A percentile compares a stretch with the other conserved stretches of the same genome.
Conservation (phyloP, 2,888 invertebrate species). For the Atethmia centrago region DNA sequence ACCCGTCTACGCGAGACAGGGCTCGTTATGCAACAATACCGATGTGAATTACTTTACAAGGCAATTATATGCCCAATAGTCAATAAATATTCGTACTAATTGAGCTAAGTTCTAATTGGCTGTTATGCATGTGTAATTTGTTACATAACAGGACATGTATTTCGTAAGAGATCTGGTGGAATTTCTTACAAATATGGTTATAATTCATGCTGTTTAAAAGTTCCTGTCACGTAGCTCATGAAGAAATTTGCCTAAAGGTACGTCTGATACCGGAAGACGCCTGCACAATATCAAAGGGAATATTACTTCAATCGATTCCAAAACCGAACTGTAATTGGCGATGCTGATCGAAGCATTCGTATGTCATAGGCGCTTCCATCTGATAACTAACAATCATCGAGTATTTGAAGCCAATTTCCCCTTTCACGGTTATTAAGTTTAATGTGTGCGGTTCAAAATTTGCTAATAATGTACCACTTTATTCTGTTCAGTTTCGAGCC, state of each 20-base stretch:
- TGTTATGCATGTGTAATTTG: slow-evolving; percentile 16
- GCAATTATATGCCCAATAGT: slow-evolving; percentile 60
- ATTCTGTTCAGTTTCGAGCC: slow-evolving; percentile 75
- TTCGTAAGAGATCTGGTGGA: not conserved
- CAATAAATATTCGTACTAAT: slow-evolving; percentile 50
- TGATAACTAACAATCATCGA: slow-evolving; percentile 74
- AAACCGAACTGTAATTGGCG: slow-evolving; percentile 46
- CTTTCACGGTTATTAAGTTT: slow-evolving; percentile 80
- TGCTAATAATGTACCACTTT: slow-evolving; percentile 77
- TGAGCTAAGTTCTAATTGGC: slow-evolving; percentile 51
- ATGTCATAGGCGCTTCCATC: slow-evolving; percentile 77
- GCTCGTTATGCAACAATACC: slow-evolving; percentile 74
- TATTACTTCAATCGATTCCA: slow-evolving; percentile 40
- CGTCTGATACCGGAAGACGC: slow-evolving; percentile 38
- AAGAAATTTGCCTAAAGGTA: slow-evolving; percentile 49
- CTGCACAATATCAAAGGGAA: slow-evolving; percentile 36
- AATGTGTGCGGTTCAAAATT: slow-evolving; percentile 78
- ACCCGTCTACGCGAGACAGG: slow-evolving; percentile 67
- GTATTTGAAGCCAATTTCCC: slow-evolving; percentile 77
- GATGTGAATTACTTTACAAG: slow-evolving; percentile 72
- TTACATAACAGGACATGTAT: slow-evolving; percentile 7
- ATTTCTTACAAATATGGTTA: slow-evolving; percentile 12
- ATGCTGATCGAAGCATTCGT: slow-evolving; percentile 52
- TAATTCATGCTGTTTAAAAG: slow-evolving; percentile 19
- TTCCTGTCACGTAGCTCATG: slow-evolving; percentile 46